These are phyloP conservation scores for Beroe ovata DNA, from an alignment of 37 sponge, comb jelly and placozoan species.

Conservation along the genomic window DNA sequence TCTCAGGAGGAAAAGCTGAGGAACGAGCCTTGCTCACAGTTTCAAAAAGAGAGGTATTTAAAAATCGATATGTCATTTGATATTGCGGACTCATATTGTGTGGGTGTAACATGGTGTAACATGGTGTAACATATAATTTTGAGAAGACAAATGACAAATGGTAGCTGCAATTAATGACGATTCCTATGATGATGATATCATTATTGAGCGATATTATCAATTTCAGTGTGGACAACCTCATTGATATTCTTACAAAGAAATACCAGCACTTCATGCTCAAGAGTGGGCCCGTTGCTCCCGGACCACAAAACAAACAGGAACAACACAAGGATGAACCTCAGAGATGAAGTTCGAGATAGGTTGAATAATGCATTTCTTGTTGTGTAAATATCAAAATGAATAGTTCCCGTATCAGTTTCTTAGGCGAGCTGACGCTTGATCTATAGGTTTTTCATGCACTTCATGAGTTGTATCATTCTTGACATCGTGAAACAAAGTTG, in stretches of 20 bases:
- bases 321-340: background rate
- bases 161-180: too few species aligned
- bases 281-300: slow-evolving; percentile 1
- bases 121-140: too few species aligned
- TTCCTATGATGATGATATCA: too few species aligned
- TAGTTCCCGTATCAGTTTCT: too few species aligned
- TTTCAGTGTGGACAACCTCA: slow-evolving; percentile 43
- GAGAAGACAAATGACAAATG: too few species aligned
- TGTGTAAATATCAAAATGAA: too few species aligned
- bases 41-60: slow-evolving; percentile 37
- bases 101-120: too few species aligned
- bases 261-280: slow-evolving; percentile 50
- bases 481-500: background rate
- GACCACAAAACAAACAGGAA: background rate
- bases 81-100: background rate
- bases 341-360: too few species aligned
- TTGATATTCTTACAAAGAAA: slow-evolving; percentile 30
- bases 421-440: too few species aligned
- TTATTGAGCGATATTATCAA: too few species aligned
- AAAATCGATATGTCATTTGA: background rate
- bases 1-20: slow-evolving; percentile 35
- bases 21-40: slow-evolving; percentile 31
- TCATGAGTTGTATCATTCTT: background rate
- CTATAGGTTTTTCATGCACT: background rate
- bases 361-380: too few species aligned